Conservation (phyloP, 2,113 vertebrate genomes). For the Tachycineta bicolor region DNA sequence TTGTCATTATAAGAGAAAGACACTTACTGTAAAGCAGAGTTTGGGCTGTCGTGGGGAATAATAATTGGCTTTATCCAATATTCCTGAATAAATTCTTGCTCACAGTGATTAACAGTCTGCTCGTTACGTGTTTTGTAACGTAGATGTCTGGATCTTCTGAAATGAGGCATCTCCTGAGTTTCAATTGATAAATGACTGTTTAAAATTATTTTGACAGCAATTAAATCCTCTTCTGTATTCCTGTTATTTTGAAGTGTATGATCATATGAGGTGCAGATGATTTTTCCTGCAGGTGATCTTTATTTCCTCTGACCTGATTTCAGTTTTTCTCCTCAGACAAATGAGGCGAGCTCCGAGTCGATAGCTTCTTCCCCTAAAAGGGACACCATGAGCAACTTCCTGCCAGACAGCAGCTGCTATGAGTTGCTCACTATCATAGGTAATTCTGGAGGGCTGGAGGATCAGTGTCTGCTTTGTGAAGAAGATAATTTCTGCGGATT, state of each 20-base stretch:
- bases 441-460: slow-evolving; percentile 42
- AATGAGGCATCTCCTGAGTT: slow-evolving; percentile 44
- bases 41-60: neutral
- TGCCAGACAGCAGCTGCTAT: slow-evolving; percentile 88
- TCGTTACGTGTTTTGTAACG: neutral
- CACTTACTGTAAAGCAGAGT: neutral
- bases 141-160: slow-evolving; percentile 46
- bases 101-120: neutral
- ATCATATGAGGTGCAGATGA: neutral
- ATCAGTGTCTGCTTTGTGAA: neutral
- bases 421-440: slow-evolving; percentile 90
- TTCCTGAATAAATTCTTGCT: neutral
- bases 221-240: neutral
- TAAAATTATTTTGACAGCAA: neutral
- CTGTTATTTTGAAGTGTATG: neutral
- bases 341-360: slow-evolving; percentile 94
- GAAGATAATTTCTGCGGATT: neutral
- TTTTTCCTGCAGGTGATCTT: neutral
- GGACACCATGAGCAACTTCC: slow-evolving; percentile 91
- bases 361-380: slow-evolving; percentile 84
- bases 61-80: slow-evolving; percentile 27
- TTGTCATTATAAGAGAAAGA: neutral
- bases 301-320: slow-evolving; percentile 21
- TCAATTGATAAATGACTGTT: neutral
- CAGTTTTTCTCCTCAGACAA: slow-evolving; percentile 75